Conservation (phyloP, 2,797 vertebrate species). For the Pelodytes ibericus region DNA sequence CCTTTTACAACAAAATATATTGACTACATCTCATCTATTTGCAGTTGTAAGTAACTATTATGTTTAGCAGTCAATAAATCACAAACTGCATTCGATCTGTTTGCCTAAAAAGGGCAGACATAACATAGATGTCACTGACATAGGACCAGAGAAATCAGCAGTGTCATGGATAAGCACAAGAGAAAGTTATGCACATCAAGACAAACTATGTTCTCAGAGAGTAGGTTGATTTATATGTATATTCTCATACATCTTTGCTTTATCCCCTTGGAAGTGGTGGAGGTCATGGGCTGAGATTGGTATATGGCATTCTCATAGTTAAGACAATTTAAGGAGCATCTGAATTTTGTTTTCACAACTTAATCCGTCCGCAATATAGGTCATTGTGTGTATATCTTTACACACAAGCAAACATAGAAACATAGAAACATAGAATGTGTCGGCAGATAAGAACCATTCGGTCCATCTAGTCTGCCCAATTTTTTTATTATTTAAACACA, state of each 20-base stretch:
- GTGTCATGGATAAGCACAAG: constrained; percentile 10
- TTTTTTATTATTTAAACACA: too few relatives aligned
- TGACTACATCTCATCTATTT: constrained; percentile 19
- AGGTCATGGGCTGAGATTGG: not conserved
- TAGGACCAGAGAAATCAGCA: constrained; percentile 7
- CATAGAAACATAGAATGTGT: too few relatives aligned
- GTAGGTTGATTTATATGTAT: constrained; percentile 6
- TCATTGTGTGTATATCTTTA: too few relatives aligned
- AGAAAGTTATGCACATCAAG: constrained; percentile 14
- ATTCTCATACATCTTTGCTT: not conserved
- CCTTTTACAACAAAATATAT: constrained; percentile 13
- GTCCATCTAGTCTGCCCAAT: too few relatives aligned
- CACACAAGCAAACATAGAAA: too few relatives aligned
- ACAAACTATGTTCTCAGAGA: constrained; percentile 10
- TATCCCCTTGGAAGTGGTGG: not conserved
- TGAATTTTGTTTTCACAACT: not conserved
- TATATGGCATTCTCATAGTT: not conserved
- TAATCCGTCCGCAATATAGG: too few relatives aligned
- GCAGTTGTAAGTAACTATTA: constrained; percentile 18
- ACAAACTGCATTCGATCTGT: constrained; percentile 18
- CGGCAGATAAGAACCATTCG: too few relatives aligned
- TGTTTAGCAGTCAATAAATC: constrained; percentile 26
- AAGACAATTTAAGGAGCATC: not conserved
- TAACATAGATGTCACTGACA: constrained; percentile 8
- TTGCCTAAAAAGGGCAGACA: constrained; percentile 13